Evolutionary conservation across 2,113 vertebrate genomes (phyloP), one percentile per base, ranked within the genome.

Genomic region (Anoura caudifer): DNA sequence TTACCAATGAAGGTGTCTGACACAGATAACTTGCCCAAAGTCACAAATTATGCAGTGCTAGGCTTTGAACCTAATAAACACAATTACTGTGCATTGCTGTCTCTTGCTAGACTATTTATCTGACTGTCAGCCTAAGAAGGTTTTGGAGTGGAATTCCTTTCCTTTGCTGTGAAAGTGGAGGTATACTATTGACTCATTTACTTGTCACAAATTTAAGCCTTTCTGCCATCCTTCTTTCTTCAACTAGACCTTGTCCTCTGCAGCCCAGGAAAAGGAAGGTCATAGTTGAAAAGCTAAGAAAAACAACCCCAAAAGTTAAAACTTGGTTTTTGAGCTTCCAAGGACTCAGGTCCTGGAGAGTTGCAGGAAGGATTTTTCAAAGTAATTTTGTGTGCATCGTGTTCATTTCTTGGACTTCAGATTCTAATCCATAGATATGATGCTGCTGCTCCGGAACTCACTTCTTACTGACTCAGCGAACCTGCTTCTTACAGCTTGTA

Each of bases 291-390:
- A 83, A 82, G 31, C 33, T 84, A 87, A 45, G 70, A 82, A 43
- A 91, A 77, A 80, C 52, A 91, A 91, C 16, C 22, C 4, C 6
- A 56, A 73, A 82, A 77, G 13, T 54, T 89, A 67, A 69, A 79
- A 81, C 56, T 61, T 88, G 43, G 26, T 19, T 56, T 94, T 95
- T 95, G 77, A 92, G 11, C n/a, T 96, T 90, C 61, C 24, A 69
- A 56, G 45, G 45, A 36, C 41, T 93, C 41, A 73, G 31, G 31
- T 79, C 54, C 31, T 82, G 3, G 31, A 73, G 65, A 84, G 16
- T 59, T 90, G 12, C 28, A 28, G 43, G 76, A 65, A 94, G 7
- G 83, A 54, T 52, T 84, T 95, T 85, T 65, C 56, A 45, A 41
- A 52, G 16, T 65, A n/a, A 36, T 95, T 84, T 95, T 95, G 63